Evolutionary conservation across 1,140 invertebrate genomes (phyloP), one percentile per base, ranked within the genome.

Genomic region (Drosophila grimshawi): DNA sequence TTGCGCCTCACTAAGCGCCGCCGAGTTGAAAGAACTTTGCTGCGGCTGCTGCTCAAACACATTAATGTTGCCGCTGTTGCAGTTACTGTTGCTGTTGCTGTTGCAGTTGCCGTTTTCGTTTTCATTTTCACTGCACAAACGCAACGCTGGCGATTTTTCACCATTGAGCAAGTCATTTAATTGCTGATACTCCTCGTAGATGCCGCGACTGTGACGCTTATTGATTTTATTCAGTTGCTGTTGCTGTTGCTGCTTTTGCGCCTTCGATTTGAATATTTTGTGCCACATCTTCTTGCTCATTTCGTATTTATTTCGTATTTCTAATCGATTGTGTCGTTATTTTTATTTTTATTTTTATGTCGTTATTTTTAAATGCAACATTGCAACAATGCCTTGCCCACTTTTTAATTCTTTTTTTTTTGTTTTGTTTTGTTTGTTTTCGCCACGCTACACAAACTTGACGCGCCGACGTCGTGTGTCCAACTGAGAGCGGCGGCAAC

Each of bases 261-360:
- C 53, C 56, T 92, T 92, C 4, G 90, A 86, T 80, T 92, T 92
- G 51, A 92, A 92, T 33, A 92, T 91, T 68, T 92, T 92, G 53
- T 86, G 72, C 91, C 91, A 92, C 91, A 92, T 92, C 80, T 90
- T 92, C 73, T 91, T 92, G 66, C 91, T 92, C 90, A 91, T 92
- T 46, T 74, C 80, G 46, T 48, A 27, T 33, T 19, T 48, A 8
- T 7, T n/a, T 53, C 59, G 29, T 51, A 60, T 75, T 11, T 67
- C 45, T 56, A 48, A 35, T 39, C 10, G 41, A 10, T 49, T 39
- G 19, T 53, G 29, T 33, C 49, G 10, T 41, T 53, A 39, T 4
- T 10, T 63, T 41, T 30, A 10, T 19, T 4, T 27, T 71, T 63
- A 57, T 78, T 37, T 51, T 29, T 32, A 66, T 60, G 52, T 63